Base-by-base conservation (phyloP, 2,888 invertebrate genomes). In the Hydriomena furcata region DNA sequence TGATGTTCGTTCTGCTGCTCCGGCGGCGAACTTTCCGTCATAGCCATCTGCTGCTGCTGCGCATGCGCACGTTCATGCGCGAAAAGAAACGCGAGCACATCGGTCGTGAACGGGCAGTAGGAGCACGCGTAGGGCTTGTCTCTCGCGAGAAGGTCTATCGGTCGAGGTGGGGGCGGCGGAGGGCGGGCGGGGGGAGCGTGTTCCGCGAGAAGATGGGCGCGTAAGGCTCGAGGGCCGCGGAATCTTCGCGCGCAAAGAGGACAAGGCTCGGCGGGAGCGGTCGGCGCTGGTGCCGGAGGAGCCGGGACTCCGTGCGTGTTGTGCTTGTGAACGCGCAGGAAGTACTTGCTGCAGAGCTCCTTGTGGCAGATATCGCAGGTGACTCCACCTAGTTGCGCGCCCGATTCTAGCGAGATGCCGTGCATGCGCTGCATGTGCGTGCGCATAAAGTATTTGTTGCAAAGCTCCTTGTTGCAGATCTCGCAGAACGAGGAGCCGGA, bases 351-450 rank as follows among this genome's bases (percentile, higher is more conserved):
- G 91, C 99, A 99, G 44, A 99, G 91, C 86, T 99, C 98, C 82
- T 98, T 98, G 90, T 98, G 97, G 84, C 99, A 99, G 62, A 99
- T 97, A 83, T 98, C 98, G 84, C 98, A 98, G 35, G 98, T 96
- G 5, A 97, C 98, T 12, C 98, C 98, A 4, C 97, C 97, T 27
- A 97, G 95, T 79, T 96, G 97, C 24, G 97, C 95, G 11, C 97
- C 97, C 72, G 96, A 97, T 83, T 97, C 97, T 38, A 98, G 95
- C 76, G 97, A 97, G 68, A 98, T 98, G 32, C 97, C 97, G 83
- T 98, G 99, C 97, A 99, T 99, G 78, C 98, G 95, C 77, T 98
- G 95, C 97, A 99, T 99, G 91, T 99, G 99, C 1, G 99, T 99
- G 81, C 99, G 98, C 95, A 99, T 97, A 85, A 99, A 99, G 82